Evolutionary conservation across 1,140 invertebrate species (phyloP).

Genomic region (Oscheius sp.): DNA sequence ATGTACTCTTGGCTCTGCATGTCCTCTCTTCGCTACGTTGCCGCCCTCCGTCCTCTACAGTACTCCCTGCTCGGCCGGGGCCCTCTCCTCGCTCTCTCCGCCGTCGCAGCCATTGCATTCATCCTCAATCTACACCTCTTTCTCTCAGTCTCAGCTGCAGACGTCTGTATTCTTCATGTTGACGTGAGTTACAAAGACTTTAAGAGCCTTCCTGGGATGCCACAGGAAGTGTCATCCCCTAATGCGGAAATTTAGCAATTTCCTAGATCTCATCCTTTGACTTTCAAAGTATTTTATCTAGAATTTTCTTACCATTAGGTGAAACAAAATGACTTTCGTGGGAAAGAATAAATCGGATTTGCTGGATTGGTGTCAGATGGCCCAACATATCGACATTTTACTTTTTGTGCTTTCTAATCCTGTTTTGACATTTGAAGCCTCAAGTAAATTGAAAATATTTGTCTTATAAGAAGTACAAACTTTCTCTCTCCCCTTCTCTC

Average conservation of each 20-base stretch:
- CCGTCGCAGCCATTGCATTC: not conserved
- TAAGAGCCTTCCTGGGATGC: too few species aligned
- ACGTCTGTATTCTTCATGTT: not conserved
- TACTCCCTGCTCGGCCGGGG: conserved; percentile 1
- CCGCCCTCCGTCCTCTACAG: conserved; percentile 11
- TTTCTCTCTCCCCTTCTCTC: too few species aligned
- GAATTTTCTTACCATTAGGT: not conserved
- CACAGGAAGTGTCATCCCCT: not conserved
- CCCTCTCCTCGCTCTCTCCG: not conserved
- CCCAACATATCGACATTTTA: too few species aligned
- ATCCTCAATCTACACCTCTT: conserved; percentile 23
- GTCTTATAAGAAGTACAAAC: not conserved
- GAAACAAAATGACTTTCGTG: not conserved
- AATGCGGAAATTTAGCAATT: too few species aligned
- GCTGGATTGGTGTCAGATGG: too few species aligned
- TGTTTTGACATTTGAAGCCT: too few species aligned
- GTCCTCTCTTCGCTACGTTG: conserved; percentile 31
- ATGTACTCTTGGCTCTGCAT: conserved; percentile 37
- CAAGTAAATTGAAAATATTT: too few species aligned
- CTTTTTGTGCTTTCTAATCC: too few species aligned
- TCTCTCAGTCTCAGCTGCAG: not conserved
- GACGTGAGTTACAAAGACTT: not conserved
- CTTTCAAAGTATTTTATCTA: too few species aligned
- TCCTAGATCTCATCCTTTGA: not conserved
- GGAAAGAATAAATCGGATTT: too few species aligned